Percentiles rank a stretch among this genome's conserved stretches.
phyloP scores from a whole-genome alignment of 1,140 invertebrate genomes.

The Papilio glaucus region DNA sequence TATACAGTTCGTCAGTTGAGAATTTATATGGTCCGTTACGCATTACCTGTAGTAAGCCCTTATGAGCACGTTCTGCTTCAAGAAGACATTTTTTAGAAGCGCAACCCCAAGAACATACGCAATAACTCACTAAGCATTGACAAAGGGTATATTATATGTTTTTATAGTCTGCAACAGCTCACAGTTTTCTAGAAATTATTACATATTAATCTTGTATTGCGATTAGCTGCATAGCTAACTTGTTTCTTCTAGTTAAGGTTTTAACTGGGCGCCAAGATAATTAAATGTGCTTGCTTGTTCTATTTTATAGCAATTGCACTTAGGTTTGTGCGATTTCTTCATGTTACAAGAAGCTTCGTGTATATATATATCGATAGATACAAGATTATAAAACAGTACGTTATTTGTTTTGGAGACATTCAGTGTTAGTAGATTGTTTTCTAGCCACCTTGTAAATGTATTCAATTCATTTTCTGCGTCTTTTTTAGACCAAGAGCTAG shows the following conservation, averaged over 20 bases:
- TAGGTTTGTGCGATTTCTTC: not conserved
- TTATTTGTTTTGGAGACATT: not conserved
- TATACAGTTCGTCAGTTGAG: too few species aligned
- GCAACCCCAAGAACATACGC: not conserved
- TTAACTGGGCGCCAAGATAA: not conserved
- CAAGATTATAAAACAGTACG: not conserved
- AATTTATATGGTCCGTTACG: too few species aligned
- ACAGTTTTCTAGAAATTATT: not conserved
- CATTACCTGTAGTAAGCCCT: too few species aligned
- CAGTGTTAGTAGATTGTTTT: slow-evolving; percentile 3
- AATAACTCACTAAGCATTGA: not conserved
- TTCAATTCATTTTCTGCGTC: not conserved
- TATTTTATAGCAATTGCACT: not conserved
- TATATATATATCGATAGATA: not conserved
- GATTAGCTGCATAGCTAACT: not conserved
- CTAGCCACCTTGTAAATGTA: not conserved
- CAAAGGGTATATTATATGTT: not conserved
- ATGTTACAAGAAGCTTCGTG: not conserved
- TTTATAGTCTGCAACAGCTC: not conserved
- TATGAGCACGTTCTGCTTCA: not conserved
- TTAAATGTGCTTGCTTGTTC: not conserved
- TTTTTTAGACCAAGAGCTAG: not conserved
- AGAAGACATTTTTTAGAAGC: not conserved
- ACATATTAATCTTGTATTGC: not conserved
- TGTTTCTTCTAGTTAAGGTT: not conserved